These are phyloP conservation scores for Phengaris alcon DNA, from an alignment of 2,888 invertebrate genomes.

Conservation along the genomic window DNA sequence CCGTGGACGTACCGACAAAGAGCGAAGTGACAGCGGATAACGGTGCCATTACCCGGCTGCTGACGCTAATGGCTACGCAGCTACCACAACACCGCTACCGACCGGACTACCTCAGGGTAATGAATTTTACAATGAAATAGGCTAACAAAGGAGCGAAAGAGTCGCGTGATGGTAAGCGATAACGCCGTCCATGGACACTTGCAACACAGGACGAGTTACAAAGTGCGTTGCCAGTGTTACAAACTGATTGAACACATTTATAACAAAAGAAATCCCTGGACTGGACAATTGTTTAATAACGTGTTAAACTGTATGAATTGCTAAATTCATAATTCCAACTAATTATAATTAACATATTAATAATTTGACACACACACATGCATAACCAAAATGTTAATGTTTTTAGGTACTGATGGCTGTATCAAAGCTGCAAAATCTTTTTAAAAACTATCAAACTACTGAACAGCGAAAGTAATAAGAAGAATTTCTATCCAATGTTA, in stretches of 20 bases:
- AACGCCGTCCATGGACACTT: too few relatives aligned
- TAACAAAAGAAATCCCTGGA: too few relatives aligned
- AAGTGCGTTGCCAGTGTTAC: neutral
- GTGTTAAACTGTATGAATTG: too few relatives aligned
- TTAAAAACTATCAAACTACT: slow-evolving; percentile 12
- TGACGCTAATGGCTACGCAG: neutral
- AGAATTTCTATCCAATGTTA: too few relatives aligned
- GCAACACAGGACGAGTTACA: too few relatives aligned
- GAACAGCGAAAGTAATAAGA: neutral
- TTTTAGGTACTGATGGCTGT: slow-evolving; percentile 17
- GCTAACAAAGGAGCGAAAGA: too few relatives aligned
- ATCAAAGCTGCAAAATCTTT: slow-evolving; percentile 14
- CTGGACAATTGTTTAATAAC: too few relatives aligned
- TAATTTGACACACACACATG: too few relatives aligned
- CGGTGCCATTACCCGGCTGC: neutral
- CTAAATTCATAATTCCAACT: too few relatives aligned
- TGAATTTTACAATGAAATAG: neutral
- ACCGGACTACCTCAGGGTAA: slow-evolving; percentile 8
- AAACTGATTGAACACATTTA: neutral
- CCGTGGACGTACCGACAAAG: neutral
- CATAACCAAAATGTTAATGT: neutral
- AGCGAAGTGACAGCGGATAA: neutral
- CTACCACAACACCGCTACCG: slow-evolving; percentile 3
- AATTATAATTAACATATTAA: too few relatives aligned
- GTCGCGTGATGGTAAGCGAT: too few relatives aligned